phyloP scores from a whole-genome alignment of 2,888 invertebrate species.

The Horisme vitalbata region DNA sequence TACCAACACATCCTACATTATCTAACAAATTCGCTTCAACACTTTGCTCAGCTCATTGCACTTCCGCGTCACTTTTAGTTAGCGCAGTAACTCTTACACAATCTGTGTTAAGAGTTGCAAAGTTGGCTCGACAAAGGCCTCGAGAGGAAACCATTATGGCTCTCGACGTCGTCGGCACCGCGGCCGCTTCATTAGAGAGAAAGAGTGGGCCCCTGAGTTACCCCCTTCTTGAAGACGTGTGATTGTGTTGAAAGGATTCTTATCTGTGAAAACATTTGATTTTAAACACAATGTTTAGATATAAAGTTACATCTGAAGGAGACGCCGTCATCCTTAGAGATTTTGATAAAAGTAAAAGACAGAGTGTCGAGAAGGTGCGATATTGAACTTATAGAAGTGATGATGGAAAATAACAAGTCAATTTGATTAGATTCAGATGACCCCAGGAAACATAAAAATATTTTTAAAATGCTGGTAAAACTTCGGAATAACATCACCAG shows the following conservation, averaged over 20 bases:
- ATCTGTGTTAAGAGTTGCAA: constrained; percentile 59
- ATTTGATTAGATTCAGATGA: no score
- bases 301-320: no score
- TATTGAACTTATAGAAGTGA: no score
- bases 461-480: not conserved
- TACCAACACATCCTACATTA: not conserved
- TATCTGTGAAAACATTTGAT: constrained; percentile 14
- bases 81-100: constrained; percentile 35
- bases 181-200: constrained; percentile 74
- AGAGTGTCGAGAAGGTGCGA: no score
- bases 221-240: constrained; percentile 19
- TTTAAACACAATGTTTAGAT: no score
- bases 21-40: constrained; percentile 18
- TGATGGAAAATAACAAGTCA: no score
- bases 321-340: no score
- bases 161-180: constrained; percentile 63
- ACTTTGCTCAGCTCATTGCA: constrained; percentile 36
- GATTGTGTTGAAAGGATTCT: constrained; percentile 12
- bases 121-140: constrained; percentile 75
- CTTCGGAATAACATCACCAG: constrained; percentile 1
- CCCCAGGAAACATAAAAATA: no score
- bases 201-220: constrained; percentile 41
- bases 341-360: no score
- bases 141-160: constrained; percentile 77
- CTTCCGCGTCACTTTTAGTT: constrained; percentile 61